Conservation (phyloP, 2,113 vertebrate species). For the Hypomesus transpacificus region DNA sequence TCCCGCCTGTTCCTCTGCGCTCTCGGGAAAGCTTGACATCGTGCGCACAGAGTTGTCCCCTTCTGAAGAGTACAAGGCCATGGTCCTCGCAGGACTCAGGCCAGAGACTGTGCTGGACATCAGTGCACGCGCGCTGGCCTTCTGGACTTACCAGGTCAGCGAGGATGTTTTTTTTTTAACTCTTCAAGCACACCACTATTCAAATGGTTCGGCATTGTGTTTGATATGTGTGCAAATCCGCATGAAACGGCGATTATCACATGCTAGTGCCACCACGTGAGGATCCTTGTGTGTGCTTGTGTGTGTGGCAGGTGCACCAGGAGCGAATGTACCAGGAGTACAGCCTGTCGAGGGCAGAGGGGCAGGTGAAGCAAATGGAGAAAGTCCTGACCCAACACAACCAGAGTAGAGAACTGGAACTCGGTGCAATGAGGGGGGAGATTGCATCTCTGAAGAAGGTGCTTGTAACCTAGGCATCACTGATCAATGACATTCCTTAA, state of each 20-base stretch:
- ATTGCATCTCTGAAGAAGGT: slow-evolving; percentile 83
- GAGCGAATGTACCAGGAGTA: slow-evolving; percentile 86
- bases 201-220: background rate
- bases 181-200: background rate
- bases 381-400: slow-evolving; percentile 83
- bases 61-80: slow-evolving; percentile 85
- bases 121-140: slow-evolving; percentile 78
- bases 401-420: slow-evolving; percentile 81
- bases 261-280: no score
- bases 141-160: slow-evolving; percentile 87
- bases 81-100: slow-evolving; percentile 81
- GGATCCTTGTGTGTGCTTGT: background rate
- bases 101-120: slow-evolving; percentile 85
- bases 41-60: slow-evolving; percentile 81
- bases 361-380: slow-evolving; percentile 82
- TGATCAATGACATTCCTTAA: no score
- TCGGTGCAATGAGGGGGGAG: slow-evolving; percentile 78
- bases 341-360: slow-evolving; percentile 76
- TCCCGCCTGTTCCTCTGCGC: slow-evolving; percentile 81
- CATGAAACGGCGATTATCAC: background rate
- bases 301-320: slow-evolving; percentile 77
- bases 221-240: background rate
- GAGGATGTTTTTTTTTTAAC: background rate
- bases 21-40: slow-evolving; percentile 85
- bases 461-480: background rate